A percentile compares a stretch with the other conserved stretches of the same genome.
These are phyloP conservation scores for Grammomys dolichurus DNA, from an alignment of 2,113 vertebrate species.

Conservation along the genomic window DNA sequence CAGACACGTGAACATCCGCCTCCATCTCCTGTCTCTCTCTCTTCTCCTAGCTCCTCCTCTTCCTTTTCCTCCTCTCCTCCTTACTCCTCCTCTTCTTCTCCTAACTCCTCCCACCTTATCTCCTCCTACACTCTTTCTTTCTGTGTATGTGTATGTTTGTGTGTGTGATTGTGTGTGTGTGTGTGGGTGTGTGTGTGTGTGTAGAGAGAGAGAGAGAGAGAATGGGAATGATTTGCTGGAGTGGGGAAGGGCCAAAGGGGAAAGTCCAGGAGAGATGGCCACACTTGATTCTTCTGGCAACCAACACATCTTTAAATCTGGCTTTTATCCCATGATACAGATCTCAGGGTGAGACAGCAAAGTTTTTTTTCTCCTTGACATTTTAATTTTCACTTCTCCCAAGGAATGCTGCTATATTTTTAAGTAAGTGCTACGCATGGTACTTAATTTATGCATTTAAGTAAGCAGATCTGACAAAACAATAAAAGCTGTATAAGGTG, in stretches of 20 bases:
- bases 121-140: too few species aligned
- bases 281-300: neutral
- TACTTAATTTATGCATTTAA: slow-evolving; percentile 79
- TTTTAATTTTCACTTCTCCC: slow-evolving; percentile 77
- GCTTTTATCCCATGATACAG: neutral
- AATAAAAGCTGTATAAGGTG: slow-evolving; percentile 72
- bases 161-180: too few species aligned
- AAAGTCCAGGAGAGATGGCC: neutral
- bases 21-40: too few species aligned
- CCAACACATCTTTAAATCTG: neutral
- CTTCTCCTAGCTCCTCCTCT: too few species aligned
- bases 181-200: too few species aligned
- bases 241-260: too few species aligned
- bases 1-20: too few species aligned
- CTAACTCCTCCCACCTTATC: too few species aligned
- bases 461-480: slow-evolving; percentile 77
- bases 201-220: too few species aligned
- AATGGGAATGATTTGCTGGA: neutral
- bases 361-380: slow-evolving; percentile 59
- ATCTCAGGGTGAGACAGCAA: slow-evolving; percentile 41
- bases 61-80: too few species aligned
- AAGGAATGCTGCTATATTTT: slow-evolving; percentile 71
- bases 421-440: slow-evolving; percentile 52
- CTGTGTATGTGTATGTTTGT: too few species aligned
- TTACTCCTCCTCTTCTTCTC: too few species aligned